Evolutionary conservation across 2,797 vertebrate species (phyloP).

Genomic region (Chelon auratus): DNA sequence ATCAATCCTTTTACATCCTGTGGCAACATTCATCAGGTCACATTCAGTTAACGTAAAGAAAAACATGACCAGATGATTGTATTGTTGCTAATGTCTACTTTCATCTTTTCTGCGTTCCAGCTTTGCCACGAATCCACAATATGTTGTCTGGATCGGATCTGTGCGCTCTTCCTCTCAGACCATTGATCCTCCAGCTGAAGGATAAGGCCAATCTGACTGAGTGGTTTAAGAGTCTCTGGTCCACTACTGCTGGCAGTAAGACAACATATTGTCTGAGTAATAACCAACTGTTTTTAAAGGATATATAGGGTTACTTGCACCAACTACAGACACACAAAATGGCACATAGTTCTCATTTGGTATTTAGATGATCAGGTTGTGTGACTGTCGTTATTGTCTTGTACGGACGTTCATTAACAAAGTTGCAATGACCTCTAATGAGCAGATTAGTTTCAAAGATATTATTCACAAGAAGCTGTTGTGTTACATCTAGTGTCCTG

Average conservation of each 20-base stretch:
- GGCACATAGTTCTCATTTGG: background rate
- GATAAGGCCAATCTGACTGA: constrained; percentile 74
- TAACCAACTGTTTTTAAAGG: background rate
- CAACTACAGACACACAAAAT: background rate
- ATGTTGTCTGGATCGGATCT: constrained; percentile 67
- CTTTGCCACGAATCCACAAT: constrained; percentile 11
- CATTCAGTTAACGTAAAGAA: background rate
- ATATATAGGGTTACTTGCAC: background rate
- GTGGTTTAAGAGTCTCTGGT: constrained; percentile 82
- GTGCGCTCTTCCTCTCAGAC: constrained; percentile 77
- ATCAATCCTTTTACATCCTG: background rate
- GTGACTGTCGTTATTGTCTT: background rate
- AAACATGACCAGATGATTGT: too few species aligned
- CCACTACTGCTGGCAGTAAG: constrained; percentile 59
- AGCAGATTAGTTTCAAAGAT: background rate
- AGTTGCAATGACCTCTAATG: background rate
- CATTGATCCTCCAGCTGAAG: constrained; percentile 69
- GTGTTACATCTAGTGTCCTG: too few species aligned
- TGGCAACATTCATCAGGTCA: background rate
- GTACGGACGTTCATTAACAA: background rate
- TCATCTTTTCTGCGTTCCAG: constrained; percentile 53
- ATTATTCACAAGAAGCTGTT: too few species aligned
- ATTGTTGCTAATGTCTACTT: background rate
- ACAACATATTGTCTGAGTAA: background rate
- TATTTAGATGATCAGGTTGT: background rate